phyloP scores from a whole-genome alignment of 2,797 vertebrate species.

The Liasis olivaceus region DNA sequence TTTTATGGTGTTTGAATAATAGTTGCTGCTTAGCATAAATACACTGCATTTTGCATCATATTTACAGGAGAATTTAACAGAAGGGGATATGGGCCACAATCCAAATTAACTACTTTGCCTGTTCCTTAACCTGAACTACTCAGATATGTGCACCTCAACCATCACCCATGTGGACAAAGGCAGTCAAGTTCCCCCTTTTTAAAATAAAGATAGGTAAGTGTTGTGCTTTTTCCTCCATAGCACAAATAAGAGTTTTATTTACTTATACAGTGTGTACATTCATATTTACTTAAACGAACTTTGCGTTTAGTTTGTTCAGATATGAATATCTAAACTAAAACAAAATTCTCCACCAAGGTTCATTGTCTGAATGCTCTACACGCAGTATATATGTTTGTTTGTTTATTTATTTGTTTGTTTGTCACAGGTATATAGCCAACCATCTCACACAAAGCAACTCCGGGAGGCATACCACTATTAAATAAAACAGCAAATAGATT shows the following conservation, averaged over 20 bases:
- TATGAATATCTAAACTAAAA: background rate
- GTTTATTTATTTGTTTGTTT: too few species aligned
- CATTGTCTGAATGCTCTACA: background rate
- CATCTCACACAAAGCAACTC: too few species aligned
- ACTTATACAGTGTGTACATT: background rate
- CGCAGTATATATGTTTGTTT: background rate
- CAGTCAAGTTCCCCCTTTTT: background rate
- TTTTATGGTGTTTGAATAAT: conserved; percentile 45
- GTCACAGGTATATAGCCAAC: too few species aligned
- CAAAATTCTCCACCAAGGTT: background rate
- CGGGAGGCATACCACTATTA: too few species aligned
- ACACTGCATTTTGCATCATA: conserved; percentile 33
- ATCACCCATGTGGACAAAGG: background rate
- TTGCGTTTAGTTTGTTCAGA: background rate
- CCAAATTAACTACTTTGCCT: background rate
- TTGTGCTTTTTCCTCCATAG: background rate
- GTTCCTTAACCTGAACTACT: background rate
- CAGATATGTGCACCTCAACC: background rate
- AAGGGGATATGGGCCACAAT: conserved; percentile 13
- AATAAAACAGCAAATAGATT: too few species aligned
- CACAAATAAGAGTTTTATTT: background rate
- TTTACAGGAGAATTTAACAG: conserved; percentile 32
- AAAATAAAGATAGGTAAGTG: background rate
- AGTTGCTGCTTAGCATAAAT: conserved; percentile 43
- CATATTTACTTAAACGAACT: background rate